Conservation (phyloP, 2,888 invertebrate genomes). For the Stenotaenia linearis region DNA sequence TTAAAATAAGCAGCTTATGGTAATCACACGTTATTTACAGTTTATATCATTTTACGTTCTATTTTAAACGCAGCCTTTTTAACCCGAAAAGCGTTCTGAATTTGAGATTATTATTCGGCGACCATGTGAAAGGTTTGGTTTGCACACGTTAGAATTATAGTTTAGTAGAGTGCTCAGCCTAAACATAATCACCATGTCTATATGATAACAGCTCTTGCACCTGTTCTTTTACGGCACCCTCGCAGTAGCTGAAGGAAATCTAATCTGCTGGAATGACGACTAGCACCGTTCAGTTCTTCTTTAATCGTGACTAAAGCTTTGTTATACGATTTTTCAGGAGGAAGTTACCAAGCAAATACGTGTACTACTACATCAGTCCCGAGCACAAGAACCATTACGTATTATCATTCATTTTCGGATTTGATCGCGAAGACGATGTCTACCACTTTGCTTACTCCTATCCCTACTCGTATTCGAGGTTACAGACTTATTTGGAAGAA, state of each 20-base stretch:
- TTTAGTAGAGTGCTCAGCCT: background rate
- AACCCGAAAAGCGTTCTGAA: too few relatives aligned
- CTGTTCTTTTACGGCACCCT: background rate
- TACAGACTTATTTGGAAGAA: conserved; percentile 74
- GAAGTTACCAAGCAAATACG: conserved; percentile 69
- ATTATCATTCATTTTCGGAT: conserved; percentile 86
- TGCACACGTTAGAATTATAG: background rate
- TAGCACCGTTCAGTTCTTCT: background rate
- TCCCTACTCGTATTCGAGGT: conserved; percentile 90
- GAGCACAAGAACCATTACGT: conserved; percentile 86
- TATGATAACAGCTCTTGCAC: background rate
- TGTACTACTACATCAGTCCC: conserved; percentile 87
- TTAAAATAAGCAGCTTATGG: too few relatives aligned
- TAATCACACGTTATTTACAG: too few relatives aligned
- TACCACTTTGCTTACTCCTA: conserved; percentile 91
- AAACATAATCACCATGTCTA: background rate
- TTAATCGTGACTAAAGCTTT: background rate
- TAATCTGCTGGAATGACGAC: background rate
- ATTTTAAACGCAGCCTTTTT: too few relatives aligned
- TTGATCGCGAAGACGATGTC: conserved; percentile 89
- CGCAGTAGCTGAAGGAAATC: background rate
- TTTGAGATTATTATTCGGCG: too few relatives aligned
- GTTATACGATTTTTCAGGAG: conserved; percentile 55
- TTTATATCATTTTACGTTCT: too few relatives aligned
- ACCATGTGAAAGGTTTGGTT: too few relatives aligned